Evolutionary conservation across 1,140 invertebrate genomes (phyloP), one percentile per base, ranked within the genome.

Genomic region (Mactra quadrangularis): DNA sequence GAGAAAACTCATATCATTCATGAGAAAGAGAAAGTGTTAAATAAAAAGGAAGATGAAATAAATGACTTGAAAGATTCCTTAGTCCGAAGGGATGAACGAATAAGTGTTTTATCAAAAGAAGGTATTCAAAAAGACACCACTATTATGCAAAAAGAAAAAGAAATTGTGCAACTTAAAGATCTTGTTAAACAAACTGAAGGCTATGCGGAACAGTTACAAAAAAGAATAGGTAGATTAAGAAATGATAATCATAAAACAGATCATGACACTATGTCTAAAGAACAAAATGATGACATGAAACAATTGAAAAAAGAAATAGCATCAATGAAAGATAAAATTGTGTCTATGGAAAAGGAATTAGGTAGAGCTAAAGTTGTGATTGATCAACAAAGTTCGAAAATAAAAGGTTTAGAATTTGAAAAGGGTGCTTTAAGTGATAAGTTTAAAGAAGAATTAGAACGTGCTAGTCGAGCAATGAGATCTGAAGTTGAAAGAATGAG

Each of bases 401-500:
- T 90, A 13, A 84, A 77, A 41, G 55, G 66, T 50, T 29, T 89
- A 19, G 87, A 89, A 74, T 76, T 47, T 17, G 88, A 89, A 74
- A 86, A 87, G 64, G 78, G 71, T 64, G 82, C 75, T 62, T 76
- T 89, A 59, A 85, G 83, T 33, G 57, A 53, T 19, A 86, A 83
- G 59, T 89, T 90, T 60, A 84, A 71, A 55, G 87, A 89, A 22
- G 88, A 90, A 33, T 77, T 90, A 31, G 88, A 90, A 38, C 85
- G 88, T 55, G 89, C 88, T 6, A 82, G 88, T 13, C 83, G 85
- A 64, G 85, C 87, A 3, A 89, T 90, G 89, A 66, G 87, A 38
- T 84, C 85, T n/a, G 89, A 90, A 70, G 89, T 90, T 3, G 89
- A 90, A 60, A 72, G 89, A 33, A 90, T 89, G 87, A 75, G 89